These are phyloP conservation scores for Congeria kusceri DNA, from an alignment of 2,888 invertebrate species.

Conservation along the genomic window DNA sequence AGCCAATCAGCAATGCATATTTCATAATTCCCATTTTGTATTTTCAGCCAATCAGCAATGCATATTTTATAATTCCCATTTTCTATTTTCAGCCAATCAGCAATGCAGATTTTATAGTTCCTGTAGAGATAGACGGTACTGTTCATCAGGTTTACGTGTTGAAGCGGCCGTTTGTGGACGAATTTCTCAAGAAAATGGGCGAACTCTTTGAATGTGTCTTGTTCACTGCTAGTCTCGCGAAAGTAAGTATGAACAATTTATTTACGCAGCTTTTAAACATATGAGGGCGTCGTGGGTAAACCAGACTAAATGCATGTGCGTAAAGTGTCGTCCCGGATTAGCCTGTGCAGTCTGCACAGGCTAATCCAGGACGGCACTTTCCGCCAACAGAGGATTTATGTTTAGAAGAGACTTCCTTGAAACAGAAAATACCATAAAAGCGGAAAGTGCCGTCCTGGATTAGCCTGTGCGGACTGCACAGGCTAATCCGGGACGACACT, in stretches of 20 bases:
- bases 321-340: too few species aligned
- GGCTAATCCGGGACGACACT: too few species aligned
- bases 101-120: slow-evolving; percentile 99
- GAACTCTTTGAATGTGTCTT: slow-evolving; percentile 99
- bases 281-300: too few species aligned
- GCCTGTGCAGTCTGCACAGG: too few species aligned
- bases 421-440: too few species aligned
- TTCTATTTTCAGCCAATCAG: slow-evolving; percentile 95
- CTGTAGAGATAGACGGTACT: slow-evolving; percentile 99
- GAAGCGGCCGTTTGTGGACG: slow-evolving; percentile 99
- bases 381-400: too few species aligned
- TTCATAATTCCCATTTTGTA: slow-evolving; percentile 91
- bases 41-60: background rate
- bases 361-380: too few species aligned
- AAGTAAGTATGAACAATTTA: slow-evolving; percentile 88
- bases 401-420: too few species aligned
- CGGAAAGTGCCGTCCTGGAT: too few species aligned
- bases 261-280: too few species aligned
- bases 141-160: slow-evolving; percentile 99
- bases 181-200: slow-evolving; percentile 98
- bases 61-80: background rate
- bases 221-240: slow-evolving; percentile 99
- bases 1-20: slow-evolving; percentile 99
- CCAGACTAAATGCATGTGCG: too few species aligned
- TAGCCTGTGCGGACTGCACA: too few species aligned